Percentiles rank a stretch among this genome's conserved stretches.
phyloP scores from a whole-genome alignment of 2,113 vertebrate genomes.

The Ploceus nigricollis region DNA sequence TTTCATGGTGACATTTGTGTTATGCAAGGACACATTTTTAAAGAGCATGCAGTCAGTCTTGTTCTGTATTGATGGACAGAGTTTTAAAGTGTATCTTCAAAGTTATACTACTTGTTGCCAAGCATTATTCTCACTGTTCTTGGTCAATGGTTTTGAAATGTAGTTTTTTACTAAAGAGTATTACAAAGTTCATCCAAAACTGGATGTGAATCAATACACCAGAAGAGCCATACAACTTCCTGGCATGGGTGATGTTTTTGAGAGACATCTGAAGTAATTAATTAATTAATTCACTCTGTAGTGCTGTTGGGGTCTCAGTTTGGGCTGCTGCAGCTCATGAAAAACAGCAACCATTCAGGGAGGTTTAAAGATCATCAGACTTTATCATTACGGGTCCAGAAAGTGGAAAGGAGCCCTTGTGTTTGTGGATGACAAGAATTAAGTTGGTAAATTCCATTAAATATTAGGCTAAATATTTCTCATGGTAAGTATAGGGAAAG shows the following conservation, averaged over 20 bases:
- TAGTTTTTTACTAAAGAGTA: background rate
- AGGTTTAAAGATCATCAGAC: background rate
- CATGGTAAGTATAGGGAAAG: background rate
- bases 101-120: background rate
- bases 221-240: background rate
- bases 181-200: background rate
- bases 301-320: background rate
- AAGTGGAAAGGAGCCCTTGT: background rate
- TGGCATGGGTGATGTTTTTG: background rate
- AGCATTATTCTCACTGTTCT: background rate
- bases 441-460: background rate
- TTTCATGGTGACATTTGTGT: background rate
- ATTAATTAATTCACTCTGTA: background rate
- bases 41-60: background rate
- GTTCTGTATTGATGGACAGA: background rate
- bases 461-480: background rate
- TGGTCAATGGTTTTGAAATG: background rate
- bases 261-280: background rate
- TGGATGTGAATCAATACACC: background rate
- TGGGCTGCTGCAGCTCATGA: background rate
- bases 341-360: fast-evolving
- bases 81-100: background rate
- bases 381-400: background rate
- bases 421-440: background rate
- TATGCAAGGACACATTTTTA: background rate